These are phyloP conservation scores for Formica exsecta DNA, from an alignment of 1,140 invertebrate genomes.

Conservation along the genomic window DNA sequence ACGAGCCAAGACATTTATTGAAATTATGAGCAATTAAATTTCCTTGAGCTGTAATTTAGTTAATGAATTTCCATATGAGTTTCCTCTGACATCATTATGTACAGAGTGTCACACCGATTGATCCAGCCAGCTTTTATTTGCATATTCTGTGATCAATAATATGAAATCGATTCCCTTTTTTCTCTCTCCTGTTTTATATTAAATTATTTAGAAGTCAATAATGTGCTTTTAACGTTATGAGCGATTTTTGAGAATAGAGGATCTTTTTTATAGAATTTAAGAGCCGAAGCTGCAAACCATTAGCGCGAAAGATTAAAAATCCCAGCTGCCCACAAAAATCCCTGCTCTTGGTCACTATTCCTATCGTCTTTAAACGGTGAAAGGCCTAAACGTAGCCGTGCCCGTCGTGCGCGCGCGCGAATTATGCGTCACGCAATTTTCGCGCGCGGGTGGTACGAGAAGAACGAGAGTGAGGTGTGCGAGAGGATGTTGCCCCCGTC, in stretches of 20 bases:
- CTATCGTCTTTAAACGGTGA: neutral
- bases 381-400: neutral
- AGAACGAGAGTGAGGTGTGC: neutral
- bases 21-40: constrained; percentile 12
- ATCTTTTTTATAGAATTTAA: neutral
- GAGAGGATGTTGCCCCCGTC: constrained; percentile 44
- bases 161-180: neutral
- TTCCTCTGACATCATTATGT: neutral
- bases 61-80: constrained; percentile 26
- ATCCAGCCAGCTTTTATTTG: neutral
- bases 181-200: neutral
- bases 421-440: constrained; percentile 52
- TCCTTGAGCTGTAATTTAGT: constrained; percentile 1
- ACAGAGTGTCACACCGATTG: neutral
- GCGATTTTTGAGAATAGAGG: neutral
- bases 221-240: neutral
- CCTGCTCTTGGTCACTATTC: neutral
- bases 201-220: neutral
- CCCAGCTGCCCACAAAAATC: neutral
- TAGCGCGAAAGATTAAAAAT: neutral
- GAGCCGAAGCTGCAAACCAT: neutral
- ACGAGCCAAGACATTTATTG: constrained; percentile 13
- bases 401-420: neutral
- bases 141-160: neutral
- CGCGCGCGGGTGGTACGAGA: constrained; percentile 49